phyloP scores from a whole-genome alignment of 2,113 vertebrate species.

The Cnemophilus loriae region DNA sequence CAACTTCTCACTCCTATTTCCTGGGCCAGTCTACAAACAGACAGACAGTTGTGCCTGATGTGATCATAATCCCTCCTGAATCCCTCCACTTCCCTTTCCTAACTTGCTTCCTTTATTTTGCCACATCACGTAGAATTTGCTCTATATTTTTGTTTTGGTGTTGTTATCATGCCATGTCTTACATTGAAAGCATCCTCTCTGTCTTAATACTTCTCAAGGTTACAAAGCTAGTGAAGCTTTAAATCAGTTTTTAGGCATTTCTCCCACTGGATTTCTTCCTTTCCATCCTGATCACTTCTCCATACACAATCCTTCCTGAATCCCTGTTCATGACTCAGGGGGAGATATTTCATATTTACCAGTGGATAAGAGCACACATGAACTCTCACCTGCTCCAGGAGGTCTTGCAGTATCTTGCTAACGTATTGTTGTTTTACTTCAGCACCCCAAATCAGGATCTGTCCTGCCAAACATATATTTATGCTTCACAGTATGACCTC shows the following conservation, averaged over 20 bases:
- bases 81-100: not conserved
- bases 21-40: not conserved
- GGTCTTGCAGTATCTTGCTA: not conserved
- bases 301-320: not conserved
- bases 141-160: not conserved
- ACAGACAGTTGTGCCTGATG: not conserved
- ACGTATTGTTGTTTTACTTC: not conserved
- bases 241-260: not conserved
- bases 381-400: not conserved
- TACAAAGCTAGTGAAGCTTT: not conserved
- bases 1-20: not conserved
- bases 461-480: not conserved
- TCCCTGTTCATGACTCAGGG: not conserved
- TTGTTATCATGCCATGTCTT: not conserved
- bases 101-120: not conserved
- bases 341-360: not conserved
- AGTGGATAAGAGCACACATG: not conserved
- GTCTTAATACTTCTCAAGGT: not conserved
- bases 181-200: not conserved
- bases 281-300: not conserved
- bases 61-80: not conserved
- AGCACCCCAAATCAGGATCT: not conserved
- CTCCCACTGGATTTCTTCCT: not conserved
- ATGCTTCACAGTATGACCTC: fast-evolving
- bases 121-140: not conserved